Evolutionary conservation across 53 echinoderm and acorn worm species (phyloP).

Genomic region (Glandiceps talaboti): DNA sequence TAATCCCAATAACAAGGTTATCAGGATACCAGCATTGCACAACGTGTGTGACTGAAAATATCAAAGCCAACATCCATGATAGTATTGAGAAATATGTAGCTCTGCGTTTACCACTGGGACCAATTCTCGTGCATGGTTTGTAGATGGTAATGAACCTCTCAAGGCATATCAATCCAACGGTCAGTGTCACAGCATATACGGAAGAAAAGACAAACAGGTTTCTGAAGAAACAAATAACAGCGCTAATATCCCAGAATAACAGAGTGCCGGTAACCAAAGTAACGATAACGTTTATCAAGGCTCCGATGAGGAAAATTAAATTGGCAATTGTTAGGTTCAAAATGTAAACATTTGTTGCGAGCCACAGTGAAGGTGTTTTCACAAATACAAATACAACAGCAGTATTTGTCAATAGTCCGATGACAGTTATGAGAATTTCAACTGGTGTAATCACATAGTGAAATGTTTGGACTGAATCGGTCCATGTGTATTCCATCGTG

Average conservation of each 20-base stretch:
- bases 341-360: neutral
- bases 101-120: neutral
- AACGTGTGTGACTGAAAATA: neutral
- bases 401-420: neutral
- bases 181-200: neutral
- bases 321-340: neutral
- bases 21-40: neutral
- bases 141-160: neutral
- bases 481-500: neutral
- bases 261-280: neutral
- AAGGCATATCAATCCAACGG: neutral
- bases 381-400: neutral
- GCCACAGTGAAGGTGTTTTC: neutral
- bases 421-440: neutral
- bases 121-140: neutral
- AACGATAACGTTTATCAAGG: neutral
- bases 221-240: neutral
- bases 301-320: neutral
- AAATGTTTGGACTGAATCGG: neutral
- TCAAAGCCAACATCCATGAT: neutral
- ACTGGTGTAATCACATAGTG: neutral
- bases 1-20: too few relatives aligned
- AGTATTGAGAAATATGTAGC: neutral
- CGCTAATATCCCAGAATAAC: neutral
- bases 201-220: neutral